These are phyloP conservation scores for Falco novaeseelandiae DNA, from an alignment of 2,797 vertebrate species.

Conservation along the genomic window DNA sequence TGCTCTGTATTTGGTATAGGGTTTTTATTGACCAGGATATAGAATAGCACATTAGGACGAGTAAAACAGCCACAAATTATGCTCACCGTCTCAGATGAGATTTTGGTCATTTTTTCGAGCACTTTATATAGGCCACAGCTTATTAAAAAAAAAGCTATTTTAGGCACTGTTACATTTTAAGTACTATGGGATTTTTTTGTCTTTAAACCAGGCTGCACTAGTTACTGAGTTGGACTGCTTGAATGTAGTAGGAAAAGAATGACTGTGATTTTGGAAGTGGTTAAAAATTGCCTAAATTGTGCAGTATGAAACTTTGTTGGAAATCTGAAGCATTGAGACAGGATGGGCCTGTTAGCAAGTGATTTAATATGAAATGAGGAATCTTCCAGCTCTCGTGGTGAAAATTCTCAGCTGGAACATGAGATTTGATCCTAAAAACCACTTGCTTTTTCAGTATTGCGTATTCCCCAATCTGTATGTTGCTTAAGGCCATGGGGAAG, in stretches of 20 bases:
- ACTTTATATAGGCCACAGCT: neutral
- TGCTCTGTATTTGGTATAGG: neutral
- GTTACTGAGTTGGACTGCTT: neutral
- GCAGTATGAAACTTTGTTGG: neutral
- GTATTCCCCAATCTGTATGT: neutral
- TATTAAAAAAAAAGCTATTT: slow-evolving; percentile 10
- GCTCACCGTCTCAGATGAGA: neutral
- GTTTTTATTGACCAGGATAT: neutral
- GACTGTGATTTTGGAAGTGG: neutral
- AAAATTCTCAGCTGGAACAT: neutral
- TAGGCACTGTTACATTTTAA: neutral
- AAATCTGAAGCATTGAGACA: neutral
- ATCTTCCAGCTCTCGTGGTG: neutral
- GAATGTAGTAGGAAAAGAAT: neutral
- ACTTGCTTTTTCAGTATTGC: neutral
- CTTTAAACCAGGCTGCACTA: slow-evolving; percentile 4
- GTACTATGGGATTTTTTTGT: neutral
- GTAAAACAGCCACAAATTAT: neutral
- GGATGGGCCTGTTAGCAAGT: neutral
- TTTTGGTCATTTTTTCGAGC: neutral
- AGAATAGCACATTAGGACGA: neutral
- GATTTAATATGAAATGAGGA: neutral
- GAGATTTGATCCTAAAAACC: neutral
- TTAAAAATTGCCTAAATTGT: neutral
- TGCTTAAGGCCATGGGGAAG: neutral